Base-by-base conservation (phyloP, 2,113 vertebrate genomes). In the Hiodon tergisus region DNA sequence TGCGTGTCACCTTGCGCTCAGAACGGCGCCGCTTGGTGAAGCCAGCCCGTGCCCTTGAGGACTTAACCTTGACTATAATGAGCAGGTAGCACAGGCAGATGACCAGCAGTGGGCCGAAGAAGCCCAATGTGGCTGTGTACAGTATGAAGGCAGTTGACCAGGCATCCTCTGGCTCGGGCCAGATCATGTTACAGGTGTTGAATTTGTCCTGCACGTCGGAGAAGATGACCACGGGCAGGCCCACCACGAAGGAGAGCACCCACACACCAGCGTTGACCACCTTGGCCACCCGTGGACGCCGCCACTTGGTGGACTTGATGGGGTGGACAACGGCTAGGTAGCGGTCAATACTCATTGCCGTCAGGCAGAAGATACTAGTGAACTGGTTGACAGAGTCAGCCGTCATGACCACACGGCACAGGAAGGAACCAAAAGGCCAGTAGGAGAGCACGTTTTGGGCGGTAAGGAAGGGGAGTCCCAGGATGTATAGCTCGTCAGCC, bases 311-410 rank as follows among this genome's bases (percentile, higher is more conserved):
- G 13, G 94, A 94, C 55, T 93, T 93, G 69, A 98, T 92, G 2
- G 96, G 96, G 74, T 97, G 96, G 61, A 98, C 96, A 8, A 98
- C 94, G 0, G 96, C 96, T 84, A 98, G 84, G 83, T 98, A 98
- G 4, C 96, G 95, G 69, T 98, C 96, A 2, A 96, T 91, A 57
- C 95, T 97, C 96, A 98, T 98, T 76, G 97, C 90, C 0, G 93
- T 98, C 85, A 98, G 90, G 79, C 95, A 98, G 83, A 98, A 98
- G 82, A 96, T 93, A 71, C 95, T 97, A 7, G 95, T 97, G 89
- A 98, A 98, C 81, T 98, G 96, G 83, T 95, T 98, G 83, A 98
- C 89, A 1, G 95, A 94, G 1, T 98, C 96, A 4, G 94, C 88
- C 0, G 95, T 95, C 91, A 95, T 96, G 50, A 98, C 93, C 47